A percentile compares a stretch with the other conserved stretches of the same genome.
Conservation (phyloP, 2,888 invertebrate species). For the Cartodere bifasciata region DNA sequence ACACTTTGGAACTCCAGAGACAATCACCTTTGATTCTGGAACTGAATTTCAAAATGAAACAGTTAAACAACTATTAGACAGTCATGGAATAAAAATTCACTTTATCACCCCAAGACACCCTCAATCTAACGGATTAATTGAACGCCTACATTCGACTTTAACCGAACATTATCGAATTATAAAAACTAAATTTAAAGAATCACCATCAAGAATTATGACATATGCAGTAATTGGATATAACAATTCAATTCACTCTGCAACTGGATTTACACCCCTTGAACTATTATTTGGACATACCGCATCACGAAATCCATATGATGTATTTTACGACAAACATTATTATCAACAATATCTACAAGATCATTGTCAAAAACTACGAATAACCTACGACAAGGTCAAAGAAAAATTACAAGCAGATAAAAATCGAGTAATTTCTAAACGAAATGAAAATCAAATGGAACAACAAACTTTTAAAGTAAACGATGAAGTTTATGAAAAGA, state of each 20-base stretch:
- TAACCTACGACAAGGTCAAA: no score
- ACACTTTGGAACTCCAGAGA: no score
- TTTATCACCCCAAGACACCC: constrained; percentile 4
- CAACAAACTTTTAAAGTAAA: no score
- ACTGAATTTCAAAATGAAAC: no score
- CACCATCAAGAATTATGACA: not conserved
- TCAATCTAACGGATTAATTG: constrained; percentile 3
- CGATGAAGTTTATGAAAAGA: no score
- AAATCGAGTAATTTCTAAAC: no score
- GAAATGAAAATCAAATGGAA: no score
- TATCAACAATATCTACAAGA: no score
- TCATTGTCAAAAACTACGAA: no score
- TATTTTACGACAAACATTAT: constrained; percentile 4
- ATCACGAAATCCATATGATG: constrained; percentile 2
- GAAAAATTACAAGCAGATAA: no score
- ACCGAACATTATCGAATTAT: constrained; percentile 1
- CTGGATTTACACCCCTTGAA: constrained; percentile 1
- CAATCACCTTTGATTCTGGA: no score
- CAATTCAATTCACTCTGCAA: constrained; percentile 3
- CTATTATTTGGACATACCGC: constrained; percentile 1
- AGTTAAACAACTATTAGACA: constrained; percentile 4
- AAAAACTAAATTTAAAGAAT: constrained; percentile 2
- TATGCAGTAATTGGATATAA: constrained; percentile 3
- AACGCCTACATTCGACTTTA: not conserved
- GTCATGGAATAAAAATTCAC: constrained; percentile 2